phyloP scores from a whole-genome alignment of 2,113 vertebrate species.

The Bufo bufo region DNA sequence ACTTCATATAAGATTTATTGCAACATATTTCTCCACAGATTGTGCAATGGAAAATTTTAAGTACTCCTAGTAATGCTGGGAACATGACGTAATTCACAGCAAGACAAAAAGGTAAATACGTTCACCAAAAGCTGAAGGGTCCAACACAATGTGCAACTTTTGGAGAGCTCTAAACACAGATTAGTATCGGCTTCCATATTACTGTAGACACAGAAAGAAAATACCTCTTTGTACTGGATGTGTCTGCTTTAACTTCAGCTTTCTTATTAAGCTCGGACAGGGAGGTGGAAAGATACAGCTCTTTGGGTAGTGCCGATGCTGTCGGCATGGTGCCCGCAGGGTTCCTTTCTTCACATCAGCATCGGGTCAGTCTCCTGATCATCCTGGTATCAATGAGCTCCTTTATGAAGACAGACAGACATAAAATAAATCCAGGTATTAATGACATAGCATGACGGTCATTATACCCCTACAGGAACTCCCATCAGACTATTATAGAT shows the following conservation, averaged over 20 bases:
- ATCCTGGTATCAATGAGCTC: constrained; percentile 61
- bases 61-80: background rate
- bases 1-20: background rate
- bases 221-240: constrained; percentile 86
- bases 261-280: constrained; percentile 96
- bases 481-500: too few relatives aligned
- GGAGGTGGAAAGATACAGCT: constrained; percentile 90
- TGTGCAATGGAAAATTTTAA: constrained; percentile 15
- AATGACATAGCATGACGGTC: background rate
- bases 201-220: background rate
- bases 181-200: background rate
- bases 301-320: constrained; percentile 89
- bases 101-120: background rate
- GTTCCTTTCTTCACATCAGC: constrained; percentile 57
- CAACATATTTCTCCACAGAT: background rate
- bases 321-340: constrained; percentile 86
- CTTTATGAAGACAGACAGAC: constrained; percentile 62
- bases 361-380: constrained; percentile 59
- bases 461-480: too few relatives aligned
- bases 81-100: background rate
- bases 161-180: background rate
- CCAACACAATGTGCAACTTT: background rate
- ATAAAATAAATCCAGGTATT: background rate
- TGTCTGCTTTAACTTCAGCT: constrained; percentile 91
- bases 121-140: background rate